phyloP scores from a whole-genome alignment of 1,140 invertebrate species.

The Leptinotarsa undecemlineata region DNA sequence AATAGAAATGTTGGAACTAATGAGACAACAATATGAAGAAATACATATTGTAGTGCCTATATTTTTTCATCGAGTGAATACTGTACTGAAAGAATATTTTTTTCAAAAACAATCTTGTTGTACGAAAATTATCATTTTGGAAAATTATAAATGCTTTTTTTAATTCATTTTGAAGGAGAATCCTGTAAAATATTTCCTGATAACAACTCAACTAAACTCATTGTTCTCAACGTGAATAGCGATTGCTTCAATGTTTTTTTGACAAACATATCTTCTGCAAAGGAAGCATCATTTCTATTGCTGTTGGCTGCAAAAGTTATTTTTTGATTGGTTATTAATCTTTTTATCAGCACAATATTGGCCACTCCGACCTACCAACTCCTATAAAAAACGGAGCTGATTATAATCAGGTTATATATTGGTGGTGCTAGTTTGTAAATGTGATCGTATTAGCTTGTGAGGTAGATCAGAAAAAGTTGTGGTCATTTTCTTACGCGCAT shows the following conservation, averaged over 20 bases:
- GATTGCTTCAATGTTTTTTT: too few species aligned
- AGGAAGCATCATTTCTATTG: neutral
- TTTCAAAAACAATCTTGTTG: too few species aligned
- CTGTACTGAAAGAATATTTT: too few species aligned
- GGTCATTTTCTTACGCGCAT: conserved; percentile 11
- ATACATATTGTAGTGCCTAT: too few species aligned
- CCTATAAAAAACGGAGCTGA: conserved; percentile 25
- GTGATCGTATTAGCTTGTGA: conserved; percentile 28
- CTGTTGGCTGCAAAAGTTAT: conserved; percentile 6
- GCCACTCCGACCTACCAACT: conserved; percentile 23
- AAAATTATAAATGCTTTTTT: too few species aligned
- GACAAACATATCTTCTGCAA: too few species aligned
- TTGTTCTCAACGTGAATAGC: neutral
- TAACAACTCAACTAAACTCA: neutral
- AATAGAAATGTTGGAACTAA: neutral
- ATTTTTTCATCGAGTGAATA: too few species aligned
- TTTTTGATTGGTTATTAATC: neutral
- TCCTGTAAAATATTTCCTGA: too few species aligned
- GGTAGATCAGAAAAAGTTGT: conserved; percentile 15
- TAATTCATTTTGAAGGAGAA: too few species aligned
- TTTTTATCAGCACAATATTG: conserved; percentile 30
- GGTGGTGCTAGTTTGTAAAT: conserved; percentile 31
- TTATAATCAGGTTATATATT: conserved; percentile 28
- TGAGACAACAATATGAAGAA: too few species aligned
- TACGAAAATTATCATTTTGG: too few species aligned